Evolutionary conservation across 1,140 invertebrate genomes (phyloP), one percentile per base, ranked within the genome.

Genomic region (Elymnias hypermnestra): DNA sequence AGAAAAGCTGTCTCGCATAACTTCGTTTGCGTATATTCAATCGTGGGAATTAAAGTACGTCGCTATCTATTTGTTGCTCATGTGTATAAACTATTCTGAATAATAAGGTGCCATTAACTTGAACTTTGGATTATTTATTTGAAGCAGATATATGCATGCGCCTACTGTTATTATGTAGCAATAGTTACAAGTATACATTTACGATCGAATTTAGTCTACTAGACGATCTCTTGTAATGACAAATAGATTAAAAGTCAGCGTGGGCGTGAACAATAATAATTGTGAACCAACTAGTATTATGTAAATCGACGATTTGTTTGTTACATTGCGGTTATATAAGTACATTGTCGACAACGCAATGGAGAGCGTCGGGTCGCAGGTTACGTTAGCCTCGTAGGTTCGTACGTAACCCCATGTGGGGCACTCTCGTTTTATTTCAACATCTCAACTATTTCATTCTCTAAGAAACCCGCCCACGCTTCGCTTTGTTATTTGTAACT

Each of bases 241-340:
- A 33, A 33, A 33, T 33, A 18, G 31, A 15, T 33, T 33, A 33
- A 8, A 33, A 33, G 31, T 2, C 28, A 13, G 7, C 54, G 63
- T 63, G 49, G 63, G 61, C 57, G 59, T 71, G 55, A 48, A 48
- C 48, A 52, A 53, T 57, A 66, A 68, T 70, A 68, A 73, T 70
- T 63, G 70, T 54, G 53, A 50, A 58, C 64, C 57, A 57, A 67
- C 72, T 66, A 67, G 61, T 72, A 73, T 78, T 78, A 78, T 72
- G 72, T 75, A 78, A 78, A 75, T 70, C 65, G 65, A 46, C 63
- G 64, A 63, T 75, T 78, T 75, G 70, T 75, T 73, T 72, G 72
- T 71, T 72, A 75, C 72, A 73, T 64, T 72, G 57, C 53, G 45
- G 50, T 78, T 78, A 75, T 63, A 47, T 73, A 78, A 78, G 51